Conservation (phyloP, 1,140 invertebrate species). For the Hetaerina americana region DNA sequence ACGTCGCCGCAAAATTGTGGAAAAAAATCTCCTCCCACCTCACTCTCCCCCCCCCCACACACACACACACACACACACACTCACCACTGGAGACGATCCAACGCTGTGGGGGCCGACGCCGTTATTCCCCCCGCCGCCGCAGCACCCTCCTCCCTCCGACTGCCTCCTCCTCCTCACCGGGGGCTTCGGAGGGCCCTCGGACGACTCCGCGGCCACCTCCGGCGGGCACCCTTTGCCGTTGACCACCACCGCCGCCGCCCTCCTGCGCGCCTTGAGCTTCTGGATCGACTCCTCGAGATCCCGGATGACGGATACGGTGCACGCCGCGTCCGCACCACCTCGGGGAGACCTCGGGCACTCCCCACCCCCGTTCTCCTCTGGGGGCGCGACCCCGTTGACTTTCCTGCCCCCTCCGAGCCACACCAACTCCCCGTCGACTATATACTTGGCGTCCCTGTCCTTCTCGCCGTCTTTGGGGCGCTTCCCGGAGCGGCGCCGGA, state of each 20-base stretch:
- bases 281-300: neutral
- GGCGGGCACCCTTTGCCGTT: neutral
- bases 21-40: neutral
- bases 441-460: neutral
- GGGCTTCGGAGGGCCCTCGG: neutral
- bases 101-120: neutral
- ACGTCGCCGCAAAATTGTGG: too few species aligned
- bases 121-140: neutral
- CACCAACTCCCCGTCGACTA: neutral
- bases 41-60: neutral
- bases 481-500: neutral
- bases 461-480: neutral
- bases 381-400: neutral
- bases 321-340: neutral
- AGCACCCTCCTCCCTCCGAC: neutral
- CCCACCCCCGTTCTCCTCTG: neutral
- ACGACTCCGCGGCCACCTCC: neutral
- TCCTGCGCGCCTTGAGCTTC: neutral
- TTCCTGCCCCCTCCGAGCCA: neutral
- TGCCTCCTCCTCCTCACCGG: neutral
- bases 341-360: neutral
- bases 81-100: neutral
- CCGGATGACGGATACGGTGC: neutral
- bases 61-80: too few species aligned
- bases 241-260: neutral